Evolutionary conservation across 2,797 vertebrate genomes (phyloP).

Genomic region (Fringilla coelebs): DNA sequence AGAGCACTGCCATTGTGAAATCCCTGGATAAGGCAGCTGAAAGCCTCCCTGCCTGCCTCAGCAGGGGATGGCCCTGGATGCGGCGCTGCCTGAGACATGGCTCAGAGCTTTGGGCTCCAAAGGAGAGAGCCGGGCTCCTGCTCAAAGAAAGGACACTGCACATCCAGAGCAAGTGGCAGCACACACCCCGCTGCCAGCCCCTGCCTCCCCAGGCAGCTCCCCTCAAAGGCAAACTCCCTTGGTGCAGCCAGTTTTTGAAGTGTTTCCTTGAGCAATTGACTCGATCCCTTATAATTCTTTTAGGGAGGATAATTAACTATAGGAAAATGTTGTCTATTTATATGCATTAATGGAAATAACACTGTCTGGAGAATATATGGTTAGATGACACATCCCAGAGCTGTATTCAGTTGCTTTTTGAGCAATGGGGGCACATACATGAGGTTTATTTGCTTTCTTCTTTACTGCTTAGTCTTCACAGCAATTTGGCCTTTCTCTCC

Average conservation of each 20-base stretch:
- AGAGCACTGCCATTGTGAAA: constrained; percentile 2
- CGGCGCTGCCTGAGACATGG: neutral
- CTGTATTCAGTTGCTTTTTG: neutral
- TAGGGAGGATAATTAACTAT: neutral
- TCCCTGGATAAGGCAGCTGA: neutral
- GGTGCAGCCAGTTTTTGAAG: neutral
- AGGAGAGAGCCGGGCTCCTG: neutral
- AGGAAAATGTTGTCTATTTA: neutral
- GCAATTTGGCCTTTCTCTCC: neutral
- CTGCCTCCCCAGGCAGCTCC: neutral
- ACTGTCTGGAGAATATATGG: neutral
- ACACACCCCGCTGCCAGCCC: neutral
- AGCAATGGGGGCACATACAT: neutral
- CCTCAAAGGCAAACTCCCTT: neutral
- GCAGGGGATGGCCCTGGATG: neutral
- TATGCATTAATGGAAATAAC: neutral
- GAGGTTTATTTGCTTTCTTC: neutral
- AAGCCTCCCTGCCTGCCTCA: neutral
- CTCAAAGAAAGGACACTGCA: neutral
- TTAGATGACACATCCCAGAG: neutral
- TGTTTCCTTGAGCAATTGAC: neutral
- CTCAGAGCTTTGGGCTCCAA: neutral
- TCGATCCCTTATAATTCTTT: neutral
- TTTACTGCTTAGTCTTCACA: neutral
- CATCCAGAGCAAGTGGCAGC: neutral